Evolutionary conservation across 2,888 invertebrate genomes (phyloP), one percentile per base, ranked within the genome.

Genomic region (Lamproptera curius): DNA sequence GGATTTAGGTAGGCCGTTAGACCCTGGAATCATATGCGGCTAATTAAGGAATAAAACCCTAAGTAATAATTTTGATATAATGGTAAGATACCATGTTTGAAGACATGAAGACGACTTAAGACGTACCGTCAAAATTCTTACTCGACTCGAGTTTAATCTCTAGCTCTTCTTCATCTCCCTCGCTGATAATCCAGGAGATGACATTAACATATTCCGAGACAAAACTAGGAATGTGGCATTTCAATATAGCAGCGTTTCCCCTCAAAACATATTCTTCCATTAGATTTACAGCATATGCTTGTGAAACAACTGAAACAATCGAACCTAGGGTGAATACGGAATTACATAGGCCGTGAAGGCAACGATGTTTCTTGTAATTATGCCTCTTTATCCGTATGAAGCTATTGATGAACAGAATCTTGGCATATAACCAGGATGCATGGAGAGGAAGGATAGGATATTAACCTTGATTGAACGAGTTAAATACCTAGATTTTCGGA

Each of bases 171-270:
- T 83, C 74, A 44, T 73, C 71, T 52, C 89, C 90, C 76, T 93
- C 94, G 75, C 93, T 93, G 88, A 95, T 93, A 77, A 95, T 90
- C 96, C 96, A 97, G 64, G 95, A 93, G 63, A 92, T 91, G 66
- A 96, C 94, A 70, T 87, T 90, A 68, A 96, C 95, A 84, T 94
- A 96, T 89, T 97, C 96, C 70, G 95, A 94, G 62, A 96, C 95
- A 89, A 96, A 96, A 88, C 95, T 95, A 66, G 96, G 96, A 80
- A 97, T 95, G 88, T 95, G 95, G 89, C 96, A 97, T 91, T 96
- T 96, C 76, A 96, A 90, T 80, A 96, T 94, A 67, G 95, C 96
- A 65, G 95, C 93, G 88, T 97, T 97, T 68, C 96, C 96, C 77
- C 93, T 92, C 66, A 96, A 90, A 62, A 96, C 95, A 85, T 96